These are phyloP conservation scores for Onychostruthus taczanowskii DNA, from an alignment of 2,113 vertebrate genomes.

Conservation along the genomic window DNA sequence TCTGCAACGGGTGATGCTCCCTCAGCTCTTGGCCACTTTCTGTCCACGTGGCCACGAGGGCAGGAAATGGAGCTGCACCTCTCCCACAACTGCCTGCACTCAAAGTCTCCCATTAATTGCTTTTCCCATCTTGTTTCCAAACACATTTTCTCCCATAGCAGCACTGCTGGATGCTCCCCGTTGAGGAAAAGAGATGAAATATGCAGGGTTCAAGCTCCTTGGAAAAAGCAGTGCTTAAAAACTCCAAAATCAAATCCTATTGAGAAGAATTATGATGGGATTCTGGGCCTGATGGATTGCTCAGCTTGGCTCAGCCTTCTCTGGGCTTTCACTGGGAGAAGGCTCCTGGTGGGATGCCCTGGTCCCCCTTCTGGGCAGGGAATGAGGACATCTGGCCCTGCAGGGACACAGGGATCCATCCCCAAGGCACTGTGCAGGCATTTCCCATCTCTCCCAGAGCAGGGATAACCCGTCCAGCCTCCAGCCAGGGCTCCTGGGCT, in stretches of 20 bases:
- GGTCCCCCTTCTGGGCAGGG: not conserved
- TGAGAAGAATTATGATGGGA: not conserved
- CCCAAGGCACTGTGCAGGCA: not conserved
- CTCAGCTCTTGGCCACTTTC: not conserved
- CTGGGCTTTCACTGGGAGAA: not conserved
- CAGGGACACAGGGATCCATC: not conserved
- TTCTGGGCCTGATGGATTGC: not conserved
- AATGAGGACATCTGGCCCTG: not conserved
- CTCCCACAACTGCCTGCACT: not conserved
- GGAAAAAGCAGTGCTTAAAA: not conserved
- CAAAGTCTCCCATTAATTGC: not conserved
- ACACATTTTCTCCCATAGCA: not conserved
- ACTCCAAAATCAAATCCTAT: not conserved
- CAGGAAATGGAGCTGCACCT: not conserved
- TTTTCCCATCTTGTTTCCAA: not conserved
- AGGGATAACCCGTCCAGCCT: not conserved
- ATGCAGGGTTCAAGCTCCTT: not conserved
- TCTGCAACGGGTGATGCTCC: not conserved
- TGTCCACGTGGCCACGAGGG: accelerated
- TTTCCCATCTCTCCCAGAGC: not conserved
- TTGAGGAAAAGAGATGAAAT: not conserved
- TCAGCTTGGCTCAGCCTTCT: not conserved
- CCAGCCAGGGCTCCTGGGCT: not conserved
- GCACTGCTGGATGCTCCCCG: not conserved
- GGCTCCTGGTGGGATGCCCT: not conserved